phyloP scores from a whole-genome alignment of 2,888 invertebrate genomes.

The Corbicula japonica region DNA sequence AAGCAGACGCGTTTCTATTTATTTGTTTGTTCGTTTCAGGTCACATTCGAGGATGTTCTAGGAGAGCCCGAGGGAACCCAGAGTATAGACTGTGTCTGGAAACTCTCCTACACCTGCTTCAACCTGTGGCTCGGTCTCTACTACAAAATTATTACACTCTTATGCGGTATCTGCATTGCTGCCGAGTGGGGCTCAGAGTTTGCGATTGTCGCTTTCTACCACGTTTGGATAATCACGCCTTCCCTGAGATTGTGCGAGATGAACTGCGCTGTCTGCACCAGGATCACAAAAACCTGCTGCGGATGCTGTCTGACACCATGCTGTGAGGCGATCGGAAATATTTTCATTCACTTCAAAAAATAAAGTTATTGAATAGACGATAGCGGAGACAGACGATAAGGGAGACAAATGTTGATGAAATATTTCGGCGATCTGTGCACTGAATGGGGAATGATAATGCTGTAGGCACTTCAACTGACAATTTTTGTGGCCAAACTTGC shows the following conservation, averaged over 20 bases:
- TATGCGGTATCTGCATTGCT: slow-evolving; percentile 91
- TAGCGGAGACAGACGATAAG: no score
- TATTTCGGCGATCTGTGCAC: no score
- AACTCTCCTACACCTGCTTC: slow-evolving; percentile 90
- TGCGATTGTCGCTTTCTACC: slow-evolving; percentile 88
- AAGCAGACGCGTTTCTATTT: no score
- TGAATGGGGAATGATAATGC: no score
- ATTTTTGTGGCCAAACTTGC: no score
- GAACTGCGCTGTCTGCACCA: slow-evolving; percentile 81
- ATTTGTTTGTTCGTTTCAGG: no score
- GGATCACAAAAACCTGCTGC: slow-evolving; percentile 41
- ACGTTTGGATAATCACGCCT: slow-evolving; percentile 92
- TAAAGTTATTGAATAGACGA: no score
- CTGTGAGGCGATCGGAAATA: no score
- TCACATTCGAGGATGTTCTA: slow-evolving; percentile 62
- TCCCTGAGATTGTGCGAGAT: slow-evolving; percentile 90
- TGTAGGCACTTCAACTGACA: no score
- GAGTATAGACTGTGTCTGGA: slow-evolving; percentile 91
- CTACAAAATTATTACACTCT: slow-evolving; percentile 90
- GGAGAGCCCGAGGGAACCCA: slow-evolving; percentile 82
- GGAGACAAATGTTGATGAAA: no score
- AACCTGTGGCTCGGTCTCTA: slow-evolving; percentile 90
- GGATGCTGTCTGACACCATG: slow-evolving; percentile 44
- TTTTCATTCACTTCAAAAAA: no score
- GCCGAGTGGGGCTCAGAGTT: slow-evolving; percentile 88